phyloP scores from a whole-genome alignment of 2,888 invertebrate genomes.

The Trichacis sp. region DNA sequence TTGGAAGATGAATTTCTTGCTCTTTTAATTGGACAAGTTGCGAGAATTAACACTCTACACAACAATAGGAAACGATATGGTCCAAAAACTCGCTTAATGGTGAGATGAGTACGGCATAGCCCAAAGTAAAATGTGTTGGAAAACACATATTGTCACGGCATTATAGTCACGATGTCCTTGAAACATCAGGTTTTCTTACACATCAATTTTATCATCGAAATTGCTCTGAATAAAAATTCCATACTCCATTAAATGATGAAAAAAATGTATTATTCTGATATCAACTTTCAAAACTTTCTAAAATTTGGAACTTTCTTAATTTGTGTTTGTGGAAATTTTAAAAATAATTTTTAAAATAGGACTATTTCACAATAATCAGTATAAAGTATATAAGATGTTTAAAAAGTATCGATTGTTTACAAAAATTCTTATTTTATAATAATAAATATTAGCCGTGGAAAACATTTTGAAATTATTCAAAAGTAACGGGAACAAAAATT shows the following conservation, averaged over 20 bases:
- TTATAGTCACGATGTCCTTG: slow-evolving; percentile 32
- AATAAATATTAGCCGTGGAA: too few species aligned
- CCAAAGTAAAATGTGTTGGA: slow-evolving; percentile 38
- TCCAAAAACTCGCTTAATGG: slow-evolving; percentile 38
- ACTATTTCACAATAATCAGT: too few species aligned
- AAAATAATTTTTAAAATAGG: too few species aligned
- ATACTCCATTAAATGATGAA: background rate
- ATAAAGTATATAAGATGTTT: too few species aligned
- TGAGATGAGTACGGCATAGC: slow-evolving; percentile 29
- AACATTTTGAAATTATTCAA: too few species aligned
- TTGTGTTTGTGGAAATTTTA: too few species aligned
- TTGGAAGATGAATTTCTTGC: too few species aligned
- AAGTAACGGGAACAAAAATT: too few species aligned
- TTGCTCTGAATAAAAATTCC: background rate
- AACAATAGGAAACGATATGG: slow-evolving; percentile 39
- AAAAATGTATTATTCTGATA: background rate
- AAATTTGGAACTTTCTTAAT: too few species aligned
- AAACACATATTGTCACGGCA: slow-evolving; percentile 36
- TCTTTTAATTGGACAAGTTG: background rate
- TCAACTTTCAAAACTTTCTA: too few species aligned
- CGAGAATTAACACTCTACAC: slow-evolving; percentile 30
- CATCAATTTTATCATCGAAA: slow-evolving; percentile 12
- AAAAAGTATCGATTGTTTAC: too few species aligned
- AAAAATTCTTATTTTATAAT: too few species aligned
- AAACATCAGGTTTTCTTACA: slow-evolving; percentile 28